Conservation (phyloP, 1,140 invertebrate genomes). For the Drosophila athabasca region DNA sequence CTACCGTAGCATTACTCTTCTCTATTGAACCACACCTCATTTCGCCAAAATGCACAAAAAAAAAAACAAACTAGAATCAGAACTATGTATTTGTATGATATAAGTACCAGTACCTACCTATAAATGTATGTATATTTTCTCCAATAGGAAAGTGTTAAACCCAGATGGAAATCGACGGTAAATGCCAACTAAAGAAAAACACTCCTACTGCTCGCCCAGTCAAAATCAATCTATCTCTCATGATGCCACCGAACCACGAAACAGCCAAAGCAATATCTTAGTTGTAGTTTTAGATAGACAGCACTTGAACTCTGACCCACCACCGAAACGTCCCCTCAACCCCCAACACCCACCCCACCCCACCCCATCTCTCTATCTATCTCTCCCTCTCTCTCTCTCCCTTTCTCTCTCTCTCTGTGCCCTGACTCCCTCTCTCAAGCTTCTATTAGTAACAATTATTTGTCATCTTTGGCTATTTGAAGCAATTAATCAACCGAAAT, state of each 20-base stretch:
- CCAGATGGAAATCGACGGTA: constrained; percentile 83
- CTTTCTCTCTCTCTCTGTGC: not conserved
- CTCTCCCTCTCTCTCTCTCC: constrained; percentile 12
- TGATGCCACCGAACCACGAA: constrained; percentile 22
- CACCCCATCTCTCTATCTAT: not conserved
- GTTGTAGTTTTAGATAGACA: constrained; percentile 23
- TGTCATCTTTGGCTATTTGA: constrained; percentile 56
- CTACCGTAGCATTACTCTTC: no score
- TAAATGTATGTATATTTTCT: constrained; percentile 61
- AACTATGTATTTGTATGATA: constrained; percentile 7
- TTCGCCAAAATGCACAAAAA: no score
- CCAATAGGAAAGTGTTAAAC: constrained; percentile 79
- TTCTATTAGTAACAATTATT: constrained; percentile 65
- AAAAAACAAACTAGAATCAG: no score
- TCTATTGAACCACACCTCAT: no score
- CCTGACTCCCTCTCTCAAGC: not conserved
- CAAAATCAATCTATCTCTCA: constrained; percentile 45
- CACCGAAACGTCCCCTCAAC: not conserved
- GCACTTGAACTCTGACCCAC: constrained; percentile 32
- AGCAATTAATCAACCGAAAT: constrained; percentile 69
- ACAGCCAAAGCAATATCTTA: constrained; percentile 6
- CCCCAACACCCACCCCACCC: constrained; percentile 7
- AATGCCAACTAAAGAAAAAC: constrained; percentile 45
- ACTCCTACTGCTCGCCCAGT: constrained; percentile 22
- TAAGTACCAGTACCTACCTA: constrained; percentile 17